A percentile compares a stretch with the other conserved stretches of the same genome.
Conservation (phyloP, 2,113 vertebrate species). For the Muntiacus muntjak region DNA sequence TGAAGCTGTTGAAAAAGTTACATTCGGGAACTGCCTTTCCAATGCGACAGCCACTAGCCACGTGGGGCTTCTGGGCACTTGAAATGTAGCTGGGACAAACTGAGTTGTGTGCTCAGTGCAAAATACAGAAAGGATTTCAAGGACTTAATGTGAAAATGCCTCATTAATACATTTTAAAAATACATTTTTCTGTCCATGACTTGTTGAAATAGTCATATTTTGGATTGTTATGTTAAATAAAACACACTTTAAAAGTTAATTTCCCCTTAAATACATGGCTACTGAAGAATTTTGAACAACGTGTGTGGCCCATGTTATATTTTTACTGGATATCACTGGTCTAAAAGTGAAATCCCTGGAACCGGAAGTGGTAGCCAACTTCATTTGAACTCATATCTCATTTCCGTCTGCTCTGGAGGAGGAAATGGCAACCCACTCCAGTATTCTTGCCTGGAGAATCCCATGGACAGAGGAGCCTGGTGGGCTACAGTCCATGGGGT, state of each 20-base stretch:
- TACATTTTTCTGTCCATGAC: neutral
- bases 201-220: neutral
- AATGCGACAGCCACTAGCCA: neutral
- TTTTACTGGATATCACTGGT: neutral
- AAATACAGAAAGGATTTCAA: neutral
- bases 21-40: fast-evolving
- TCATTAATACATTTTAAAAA: neutral
- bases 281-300: neutral
- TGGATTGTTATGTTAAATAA: neutral
- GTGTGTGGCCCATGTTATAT: neutral
- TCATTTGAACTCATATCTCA: neutral
- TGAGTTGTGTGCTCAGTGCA: neutral
- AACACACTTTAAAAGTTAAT: neutral
- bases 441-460: neutral
- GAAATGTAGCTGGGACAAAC: neutral
- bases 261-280: neutral
- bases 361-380: neutral
- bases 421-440: neutral
- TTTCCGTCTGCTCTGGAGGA: neutral
- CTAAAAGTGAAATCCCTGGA: neutral
- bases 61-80: neutral
- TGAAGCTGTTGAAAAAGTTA: neutral
- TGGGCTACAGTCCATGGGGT: neutral
- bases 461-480: neutral
- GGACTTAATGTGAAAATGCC: neutral